Evolutionary conservation across 2,888 invertebrate species (phyloP), one percentile per base, ranked within the genome.

Genomic region (Dicranocentrus wangi): DNA sequence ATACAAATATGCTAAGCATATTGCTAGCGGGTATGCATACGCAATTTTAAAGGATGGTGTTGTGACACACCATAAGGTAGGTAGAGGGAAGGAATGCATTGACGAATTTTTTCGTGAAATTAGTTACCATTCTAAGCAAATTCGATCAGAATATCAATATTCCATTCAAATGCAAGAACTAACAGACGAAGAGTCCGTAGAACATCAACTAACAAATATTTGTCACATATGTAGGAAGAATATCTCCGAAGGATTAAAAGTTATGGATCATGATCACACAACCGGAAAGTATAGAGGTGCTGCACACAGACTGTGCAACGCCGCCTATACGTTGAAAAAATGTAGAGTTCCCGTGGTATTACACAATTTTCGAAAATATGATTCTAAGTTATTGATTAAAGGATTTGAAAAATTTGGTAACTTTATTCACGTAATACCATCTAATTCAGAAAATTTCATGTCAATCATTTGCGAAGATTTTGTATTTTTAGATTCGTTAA

Each of bases 401-500:
- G 73, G 72, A 15, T 75, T 81, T 42, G 10, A 68, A 1, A 51
- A 61, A 25, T 60, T 28, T 27, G 32, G 60, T 5, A 61, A 69
- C 1, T 25, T 25, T 19, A 63, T 70, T n/a, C 15, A 0, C 3
- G 63, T 81, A 15, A 76, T 81, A 65, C 76, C 72, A n/a, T 63
- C 28, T 1, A 69, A 68, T 28, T 21, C 42, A 3, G 75, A 76
- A 70, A 68, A 76, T 19, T 75, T 58, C 13, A 1, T 60, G 1
- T 47, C 27, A 5, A 25, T 65, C 7, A 39, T 79, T 23, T 61
- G 53, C 27, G 60, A 72, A 2, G 23, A 47, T 15, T 65, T 58
- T 19, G 25, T 66, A 7, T 72, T 79, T 21, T 27, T 79, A 3
- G 79, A 79, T 28, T 72, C 72, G 1, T 21, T 72, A 2, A 71